Evolutionary conservation across 2,888 invertebrate species (phyloP).

Genomic region (Cerastis leucographa): DNA sequence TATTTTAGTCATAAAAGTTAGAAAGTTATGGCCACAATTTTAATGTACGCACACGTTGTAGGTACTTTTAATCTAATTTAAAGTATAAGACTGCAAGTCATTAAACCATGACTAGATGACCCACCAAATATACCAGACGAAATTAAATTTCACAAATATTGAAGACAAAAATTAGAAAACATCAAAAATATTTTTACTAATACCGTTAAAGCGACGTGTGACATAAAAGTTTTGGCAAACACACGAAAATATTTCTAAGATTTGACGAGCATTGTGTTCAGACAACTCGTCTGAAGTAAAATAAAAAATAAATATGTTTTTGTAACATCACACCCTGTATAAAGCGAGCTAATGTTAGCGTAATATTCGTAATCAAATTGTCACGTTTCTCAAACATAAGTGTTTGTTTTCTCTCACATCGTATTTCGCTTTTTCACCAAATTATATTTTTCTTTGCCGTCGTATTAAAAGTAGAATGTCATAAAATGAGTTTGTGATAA

Average conservation of each 20-base stretch:
- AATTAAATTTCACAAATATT: slow-evolving; percentile 33
- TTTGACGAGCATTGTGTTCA: slow-evolving; percentile 43
- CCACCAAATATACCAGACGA: slow-evolving; percentile 6
- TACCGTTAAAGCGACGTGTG: slow-evolving; percentile 21
- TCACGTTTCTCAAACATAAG: slow-evolving; percentile 32
- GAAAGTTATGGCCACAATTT: slow-evolving; percentile 52
- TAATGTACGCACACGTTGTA: slow-evolving; percentile 42
- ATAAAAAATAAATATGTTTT: slow-evolving; percentile 49
- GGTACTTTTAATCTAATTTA: slow-evolving; percentile 31
- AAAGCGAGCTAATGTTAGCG: slow-evolving; percentile 35
- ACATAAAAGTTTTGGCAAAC: slow-evolving; percentile 48
- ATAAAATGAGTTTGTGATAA: slow-evolving; percentile 67
- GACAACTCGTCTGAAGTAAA: slow-evolving; percentile 22
- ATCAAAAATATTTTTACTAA: slow-evolving; percentile 40
- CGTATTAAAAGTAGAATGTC: slow-evolving; percentile 60
- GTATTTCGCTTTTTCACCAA: slow-evolving; percentile 60
- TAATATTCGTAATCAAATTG: slow-evolving; percentile 58
- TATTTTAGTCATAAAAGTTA: slow-evolving; percentile 46
- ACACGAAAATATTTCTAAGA: slow-evolving; percentile 42
- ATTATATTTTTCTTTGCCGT: slow-evolving; percentile 65
- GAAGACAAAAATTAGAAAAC: slow-evolving; percentile 27
- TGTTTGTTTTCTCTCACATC: slow-evolving; percentile 50
- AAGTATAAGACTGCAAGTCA: slow-evolving; percentile 22
- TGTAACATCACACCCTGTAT: slow-evolving; percentile 27
- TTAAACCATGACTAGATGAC: slow-evolving; percentile 34